phyloP scores from a whole-genome alignment of 2,113 vertebrate genomes.

The Lophura nycthemera region DNA sequence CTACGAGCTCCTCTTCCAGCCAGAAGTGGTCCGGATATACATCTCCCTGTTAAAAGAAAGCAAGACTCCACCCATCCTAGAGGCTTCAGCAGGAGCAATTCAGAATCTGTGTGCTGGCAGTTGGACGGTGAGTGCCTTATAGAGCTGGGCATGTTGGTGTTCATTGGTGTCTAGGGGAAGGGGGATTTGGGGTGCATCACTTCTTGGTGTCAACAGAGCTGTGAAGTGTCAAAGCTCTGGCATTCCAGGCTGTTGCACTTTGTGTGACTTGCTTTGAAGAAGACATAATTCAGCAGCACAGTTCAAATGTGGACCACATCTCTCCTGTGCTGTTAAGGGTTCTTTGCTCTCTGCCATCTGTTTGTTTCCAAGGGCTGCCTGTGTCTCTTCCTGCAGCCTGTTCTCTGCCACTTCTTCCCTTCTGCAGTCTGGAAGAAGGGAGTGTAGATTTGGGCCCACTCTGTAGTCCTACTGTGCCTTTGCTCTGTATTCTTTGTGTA shows the following conservation, averaged over 20 bases:
- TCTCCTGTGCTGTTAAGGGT: neutral
- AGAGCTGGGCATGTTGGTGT: accelerated
- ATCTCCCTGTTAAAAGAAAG: conserved; percentile 92
- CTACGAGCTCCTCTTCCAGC: conserved; percentile 94
- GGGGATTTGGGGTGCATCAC: neutral
- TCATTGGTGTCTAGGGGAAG: neutral
- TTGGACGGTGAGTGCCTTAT: conserved; percentile 82
- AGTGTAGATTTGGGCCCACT: too few species aligned
- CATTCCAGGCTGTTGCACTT: accelerated
- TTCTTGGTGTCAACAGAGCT: accelerated
- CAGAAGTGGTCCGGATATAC: conserved; percentile 94
- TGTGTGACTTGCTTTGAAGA: accelerated
- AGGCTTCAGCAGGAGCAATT: conserved; percentile 93
- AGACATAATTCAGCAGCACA: accelerated
- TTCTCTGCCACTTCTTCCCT: too few species aligned
- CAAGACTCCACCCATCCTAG: conserved; percentile 89
- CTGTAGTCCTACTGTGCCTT: too few species aligned
- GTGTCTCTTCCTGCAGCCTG: neutral
- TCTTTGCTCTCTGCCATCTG: neutral
- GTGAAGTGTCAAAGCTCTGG: neutral
- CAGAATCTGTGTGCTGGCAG: conserved; percentile 95
- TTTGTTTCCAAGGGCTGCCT: neutral
- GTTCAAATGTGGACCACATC: too few species aligned
- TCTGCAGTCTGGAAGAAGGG: too few species aligned
- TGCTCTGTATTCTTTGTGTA: too few species aligned